These are phyloP conservation scores for Dipus sagitta DNA, from an alignment of 2,797 vertebrate genomes.

Conservation along the genomic window DNA sequence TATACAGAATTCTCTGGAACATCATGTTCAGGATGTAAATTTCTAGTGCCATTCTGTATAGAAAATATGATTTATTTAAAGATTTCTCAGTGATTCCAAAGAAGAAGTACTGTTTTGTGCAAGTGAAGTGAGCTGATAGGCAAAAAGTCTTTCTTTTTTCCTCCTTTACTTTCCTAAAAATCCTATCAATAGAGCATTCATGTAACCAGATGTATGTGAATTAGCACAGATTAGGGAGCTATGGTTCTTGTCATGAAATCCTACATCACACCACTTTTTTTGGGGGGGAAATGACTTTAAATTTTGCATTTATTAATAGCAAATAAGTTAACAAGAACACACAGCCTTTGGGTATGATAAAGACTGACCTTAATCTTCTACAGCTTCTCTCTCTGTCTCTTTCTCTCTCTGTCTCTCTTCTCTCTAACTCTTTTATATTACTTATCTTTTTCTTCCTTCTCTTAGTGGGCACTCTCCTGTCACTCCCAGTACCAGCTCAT, in stretches of 20 bases:
- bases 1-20: constrained; percentile 15
- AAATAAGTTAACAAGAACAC: too few relatives aligned
- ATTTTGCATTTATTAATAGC: constrained; percentile 14
- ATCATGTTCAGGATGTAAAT: constrained; percentile 36
- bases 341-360: too few relatives aligned
- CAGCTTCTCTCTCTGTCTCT: too few relatives aligned
- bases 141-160: background rate
- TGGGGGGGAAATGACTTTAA: background rate
- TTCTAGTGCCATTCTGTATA: background rate
- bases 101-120: background rate
- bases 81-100: background rate
- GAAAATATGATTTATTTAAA: constrained; percentile 4
- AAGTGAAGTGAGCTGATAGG: background rate
- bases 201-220: background rate
- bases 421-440: too few relatives aligned
- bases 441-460: too few relatives aligned
- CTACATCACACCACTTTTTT: constrained; percentile 20
- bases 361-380: too few relatives aligned
- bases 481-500: too few relatives aligned
- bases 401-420: too few relatives aligned
- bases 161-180: background rate
- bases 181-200: background rate
- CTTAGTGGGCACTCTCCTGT: too few relatives aligned
- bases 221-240: background rate
- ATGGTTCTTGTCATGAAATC: constrained; percentile 1